These are phyloP conservation scores for Octodon degus DNA, from an alignment of 2,113 vertebrate genomes.

Conservation along the genomic window DNA sequence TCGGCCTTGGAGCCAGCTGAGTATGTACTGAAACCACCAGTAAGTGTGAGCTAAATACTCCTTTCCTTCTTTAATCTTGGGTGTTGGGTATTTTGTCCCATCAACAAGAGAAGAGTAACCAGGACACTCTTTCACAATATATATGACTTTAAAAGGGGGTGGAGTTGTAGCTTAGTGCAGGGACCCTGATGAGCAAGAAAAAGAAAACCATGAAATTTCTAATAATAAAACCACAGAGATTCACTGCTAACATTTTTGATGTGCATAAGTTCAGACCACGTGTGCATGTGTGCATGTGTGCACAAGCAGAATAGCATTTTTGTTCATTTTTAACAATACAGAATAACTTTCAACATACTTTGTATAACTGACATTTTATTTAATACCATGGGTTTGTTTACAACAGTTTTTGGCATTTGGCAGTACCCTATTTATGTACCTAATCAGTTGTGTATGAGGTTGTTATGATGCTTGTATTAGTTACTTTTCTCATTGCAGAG, in stretches of 20 bases:
- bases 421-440: neutral
- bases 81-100: too few relatives aligned
- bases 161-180: neutral
- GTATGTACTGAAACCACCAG: too few relatives aligned
- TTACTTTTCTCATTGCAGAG: neutral
- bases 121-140: neutral
- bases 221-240: neutral
- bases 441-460: neutral
- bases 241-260: neutral
- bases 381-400: neutral
- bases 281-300: neutral
- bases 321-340: conserved; percentile 10
- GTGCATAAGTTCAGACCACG: neutral
- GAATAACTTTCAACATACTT: neutral
- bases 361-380: neutral
- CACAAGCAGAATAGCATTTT: neutral
- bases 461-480: neutral
- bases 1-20: too few relatives aligned
- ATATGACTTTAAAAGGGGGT: neutral
- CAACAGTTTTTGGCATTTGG: neutral
- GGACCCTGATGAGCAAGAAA: neutral
- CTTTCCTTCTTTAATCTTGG: too few relatives aligned
- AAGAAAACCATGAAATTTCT: neutral
- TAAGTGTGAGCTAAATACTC: too few relatives aligned
- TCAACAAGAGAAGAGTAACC: too few relatives aligned